Evolutionary conservation across 2,113 vertebrate species (phyloP).

Genomic region (Carettochelys insculpta): DNA sequence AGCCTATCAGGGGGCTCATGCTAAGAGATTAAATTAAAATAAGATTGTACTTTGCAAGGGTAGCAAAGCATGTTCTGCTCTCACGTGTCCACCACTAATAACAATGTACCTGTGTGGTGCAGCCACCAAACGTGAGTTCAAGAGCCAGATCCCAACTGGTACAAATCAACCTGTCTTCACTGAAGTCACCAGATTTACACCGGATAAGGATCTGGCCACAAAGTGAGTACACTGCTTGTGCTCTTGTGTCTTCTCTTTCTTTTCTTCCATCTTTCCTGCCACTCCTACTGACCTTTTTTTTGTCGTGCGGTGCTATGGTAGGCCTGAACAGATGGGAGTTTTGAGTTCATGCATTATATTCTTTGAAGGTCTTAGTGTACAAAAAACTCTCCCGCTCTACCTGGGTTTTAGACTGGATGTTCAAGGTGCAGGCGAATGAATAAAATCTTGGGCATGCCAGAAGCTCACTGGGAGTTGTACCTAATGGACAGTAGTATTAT

Average conservation of each 20-base stretch:
- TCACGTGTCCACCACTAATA: neutral
- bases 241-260: neutral
- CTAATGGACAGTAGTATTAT: fast-evolving
- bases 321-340: neutral
- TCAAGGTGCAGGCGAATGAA: neutral
- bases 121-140: neutral
- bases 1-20: constrained; percentile 6
- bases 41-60: neutral
- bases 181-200: fast-evolving
- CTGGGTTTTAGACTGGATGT: neutral
- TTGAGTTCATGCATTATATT: fast-evolving
- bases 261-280: neutral
- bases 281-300: fast-evolving
- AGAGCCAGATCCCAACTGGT: neutral
- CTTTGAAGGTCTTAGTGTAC: neutral
- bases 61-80: neutral
- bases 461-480: neutral
- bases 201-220: fast-evolving
- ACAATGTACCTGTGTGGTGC: neutral
- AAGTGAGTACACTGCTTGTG: neutral
- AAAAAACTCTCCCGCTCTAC: neutral
- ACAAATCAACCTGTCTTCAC: neutral
- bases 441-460: fast-evolving
- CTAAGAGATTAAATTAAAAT: constrained; percentile 24
- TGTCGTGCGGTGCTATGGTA: fast-evolving